A percentile compares a stretch with the other conserved stretches of the same genome.
These are phyloP conservation scores for Ceyx cyanopectus DNA, from an alignment of 2,113 vertebrate species.

Conservation along the genomic window DNA sequence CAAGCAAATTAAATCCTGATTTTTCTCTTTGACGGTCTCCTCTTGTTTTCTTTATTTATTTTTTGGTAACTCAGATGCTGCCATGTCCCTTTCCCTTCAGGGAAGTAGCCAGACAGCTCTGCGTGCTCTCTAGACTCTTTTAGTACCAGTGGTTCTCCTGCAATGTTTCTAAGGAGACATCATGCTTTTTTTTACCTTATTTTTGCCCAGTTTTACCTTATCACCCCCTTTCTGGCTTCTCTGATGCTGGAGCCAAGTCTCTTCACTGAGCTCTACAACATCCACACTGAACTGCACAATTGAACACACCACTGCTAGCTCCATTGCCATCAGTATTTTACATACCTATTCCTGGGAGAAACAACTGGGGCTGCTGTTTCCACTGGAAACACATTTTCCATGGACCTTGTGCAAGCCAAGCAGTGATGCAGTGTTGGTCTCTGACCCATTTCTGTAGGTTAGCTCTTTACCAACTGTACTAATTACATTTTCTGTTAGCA, in stretches of 20 bases:
- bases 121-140: neutral
- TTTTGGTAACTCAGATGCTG: neutral
- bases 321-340: neutral
- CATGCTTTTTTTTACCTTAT: neutral
- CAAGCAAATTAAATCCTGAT: conserved; percentile 25
- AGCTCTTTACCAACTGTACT: neutral
- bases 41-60: neutral
- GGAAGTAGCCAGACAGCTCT: neutral
- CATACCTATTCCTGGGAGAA: neutral
- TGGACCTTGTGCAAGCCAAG: neutral
- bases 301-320: neutral
- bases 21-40: neutral
- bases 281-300: neutral
- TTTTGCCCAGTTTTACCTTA: neutral
- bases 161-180: neutral
- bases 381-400: neutral
- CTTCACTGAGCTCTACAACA: neutral
- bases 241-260: neutral
- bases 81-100: neutral
- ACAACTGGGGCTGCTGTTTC: neutral
- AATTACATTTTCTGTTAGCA: neutral
- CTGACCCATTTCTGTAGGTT: neutral
- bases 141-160: neutral
- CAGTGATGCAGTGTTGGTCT: neutral
- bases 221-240: neutral